These are phyloP conservation scores for Globia sparganii DNA, from an alignment of 2,888 invertebrate genomes.

Conservation along the genomic window DNA sequence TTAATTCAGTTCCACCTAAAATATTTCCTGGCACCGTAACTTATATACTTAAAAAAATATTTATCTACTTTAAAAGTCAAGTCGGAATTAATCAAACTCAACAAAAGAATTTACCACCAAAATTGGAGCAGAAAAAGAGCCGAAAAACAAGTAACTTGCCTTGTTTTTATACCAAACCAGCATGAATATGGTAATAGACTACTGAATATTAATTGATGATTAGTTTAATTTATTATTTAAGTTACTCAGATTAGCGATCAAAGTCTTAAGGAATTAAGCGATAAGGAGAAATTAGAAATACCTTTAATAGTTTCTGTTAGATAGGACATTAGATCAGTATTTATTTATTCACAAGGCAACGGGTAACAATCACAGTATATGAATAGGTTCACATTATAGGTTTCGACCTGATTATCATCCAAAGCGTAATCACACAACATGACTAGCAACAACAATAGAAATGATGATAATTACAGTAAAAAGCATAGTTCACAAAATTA, in stretches of 20 bases:
- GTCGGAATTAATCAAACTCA: slow-evolving; percentile 30
- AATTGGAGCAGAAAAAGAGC: slow-evolving; percentile 17
- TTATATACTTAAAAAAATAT: slow-evolving; percentile 5
- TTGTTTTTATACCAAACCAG: slow-evolving; percentile 32
- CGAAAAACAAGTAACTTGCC: slow-evolving; percentile 42
- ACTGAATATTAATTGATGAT: slow-evolving; percentile 51
- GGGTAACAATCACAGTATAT: no score
- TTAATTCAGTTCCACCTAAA: background rate
- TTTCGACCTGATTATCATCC: no score
- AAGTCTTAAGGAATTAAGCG: slow-evolving; percentile 15
- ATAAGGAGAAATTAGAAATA: background rate
- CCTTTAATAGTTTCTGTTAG: no score
- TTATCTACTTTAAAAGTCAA: slow-evolving; percentile 30
- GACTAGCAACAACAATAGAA: no score
- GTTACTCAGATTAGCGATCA: slow-evolving; percentile 26
- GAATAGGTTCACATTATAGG: no score
- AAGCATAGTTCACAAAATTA: no score
- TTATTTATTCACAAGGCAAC: no score
- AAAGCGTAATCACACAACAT: no score
- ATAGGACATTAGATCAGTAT: no score
- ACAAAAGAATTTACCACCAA: slow-evolving; percentile 30
- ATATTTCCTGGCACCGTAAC: background rate
- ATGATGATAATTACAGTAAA: no score
- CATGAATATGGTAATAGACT: slow-evolving; percentile 54
- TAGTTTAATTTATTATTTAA: slow-evolving; percentile 43